Conservation (phyloP, 92 coral and sea anemone species). For the Palythoa heliodiscus region DNA sequence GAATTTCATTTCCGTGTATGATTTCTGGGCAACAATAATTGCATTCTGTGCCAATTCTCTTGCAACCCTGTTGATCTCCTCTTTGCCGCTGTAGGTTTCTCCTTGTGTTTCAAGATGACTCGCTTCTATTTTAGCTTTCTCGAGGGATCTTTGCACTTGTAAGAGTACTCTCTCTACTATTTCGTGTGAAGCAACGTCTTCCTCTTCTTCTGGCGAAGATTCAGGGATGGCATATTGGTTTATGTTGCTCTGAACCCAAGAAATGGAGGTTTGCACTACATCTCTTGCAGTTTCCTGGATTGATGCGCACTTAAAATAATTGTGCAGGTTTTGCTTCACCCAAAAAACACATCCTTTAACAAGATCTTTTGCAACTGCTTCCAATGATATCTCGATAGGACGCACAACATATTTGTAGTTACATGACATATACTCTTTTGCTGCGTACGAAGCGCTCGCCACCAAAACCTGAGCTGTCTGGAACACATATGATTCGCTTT, state of each 20-base stretch:
- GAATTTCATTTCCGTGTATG: conserved; percentile 27
- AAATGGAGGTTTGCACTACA: conserved; percentile 15
- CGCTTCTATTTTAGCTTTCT: conserved; percentile 27
- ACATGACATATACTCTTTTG: conserved; percentile 30
- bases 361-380: conserved; percentile 52
- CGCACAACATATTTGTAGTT: conserved; percentile 2
- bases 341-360: conserved; percentile 2
- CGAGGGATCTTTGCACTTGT: conserved; percentile 39
- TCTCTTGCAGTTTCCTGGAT: conserved; percentile 43
- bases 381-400: conserved; percentile 20
- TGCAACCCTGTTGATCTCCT: conserved; percentile 48
- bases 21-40: conserved; percentile 47
- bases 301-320: conserved; percentile 12
- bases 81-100: not conserved
- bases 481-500: conserved; percentile 39
- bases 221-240: not conserved
- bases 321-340: conserved; percentile 33
- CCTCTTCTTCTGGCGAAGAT: not conserved
- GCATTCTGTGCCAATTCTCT: conserved; percentile 54
- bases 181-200: conserved; percentile 34
- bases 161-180: conserved; percentile 50
- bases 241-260: conserved; percentile 1
- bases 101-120: conserved; percentile 14
- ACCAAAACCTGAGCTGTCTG: conserved; percentile 52
- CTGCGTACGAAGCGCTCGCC: conserved; percentile 39